Conservation (phyloP, 2,113 vertebrate genomes). For the Glaucidium brasilianum region DNA sequence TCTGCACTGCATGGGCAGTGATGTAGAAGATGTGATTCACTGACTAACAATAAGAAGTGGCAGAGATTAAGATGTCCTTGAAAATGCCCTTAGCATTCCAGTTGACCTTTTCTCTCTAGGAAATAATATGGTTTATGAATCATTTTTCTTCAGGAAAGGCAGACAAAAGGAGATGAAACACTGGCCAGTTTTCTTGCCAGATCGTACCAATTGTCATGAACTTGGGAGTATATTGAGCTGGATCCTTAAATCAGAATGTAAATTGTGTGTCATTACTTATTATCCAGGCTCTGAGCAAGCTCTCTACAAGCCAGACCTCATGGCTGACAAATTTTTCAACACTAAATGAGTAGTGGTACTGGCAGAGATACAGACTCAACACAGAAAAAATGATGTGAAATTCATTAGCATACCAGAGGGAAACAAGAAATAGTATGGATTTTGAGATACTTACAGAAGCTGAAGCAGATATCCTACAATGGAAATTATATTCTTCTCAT, state of each 20-base stretch:
- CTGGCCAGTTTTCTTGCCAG: neutral
- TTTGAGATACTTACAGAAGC: neutral
- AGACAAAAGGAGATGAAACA: neutral
- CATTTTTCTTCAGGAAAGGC: neutral
- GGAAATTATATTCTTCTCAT: neutral
- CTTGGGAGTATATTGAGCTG: neutral
- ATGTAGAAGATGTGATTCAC: neutral
- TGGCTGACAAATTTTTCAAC: constrained; percentile 26
- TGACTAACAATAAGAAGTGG: neutral
- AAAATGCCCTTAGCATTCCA: constrained; percentile 20
- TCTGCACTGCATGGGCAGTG: neutral
- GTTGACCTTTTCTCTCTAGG: constrained; percentile 30
- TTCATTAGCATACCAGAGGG: neutral
- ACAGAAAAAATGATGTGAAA: neutral
- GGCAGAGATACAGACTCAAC: neutral
- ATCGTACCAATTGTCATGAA: neutral
- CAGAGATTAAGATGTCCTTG: constrained; percentile 35
- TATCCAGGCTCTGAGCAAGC: neutral
- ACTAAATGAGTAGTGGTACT: neutral
- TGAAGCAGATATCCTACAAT: neutral
- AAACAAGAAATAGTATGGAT: neutral
- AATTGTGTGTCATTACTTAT: constrained; percentile 3
- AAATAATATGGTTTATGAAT: constrained; percentile 21
- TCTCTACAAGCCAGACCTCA: constrained; percentile 4
- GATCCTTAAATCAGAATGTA: constrained; percentile 47